A percentile compares a stretch with the other conserved stretches of the same genome.
phyloP scores from a whole-genome alignment of 1,140 invertebrate genomes.

The Helicoverpa armigera region DNA sequence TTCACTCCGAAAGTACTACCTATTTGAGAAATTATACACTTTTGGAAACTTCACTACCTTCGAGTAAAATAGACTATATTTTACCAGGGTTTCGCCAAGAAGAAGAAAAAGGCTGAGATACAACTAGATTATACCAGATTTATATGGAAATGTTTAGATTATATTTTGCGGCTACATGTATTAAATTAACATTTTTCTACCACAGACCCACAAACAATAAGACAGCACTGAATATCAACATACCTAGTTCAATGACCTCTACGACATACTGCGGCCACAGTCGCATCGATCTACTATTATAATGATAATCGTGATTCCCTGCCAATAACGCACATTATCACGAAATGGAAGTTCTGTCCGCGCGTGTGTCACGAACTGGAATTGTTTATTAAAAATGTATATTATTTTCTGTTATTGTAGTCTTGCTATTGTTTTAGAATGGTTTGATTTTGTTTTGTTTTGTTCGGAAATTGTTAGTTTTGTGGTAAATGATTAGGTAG shows the following conservation, averaged over 20 bases:
- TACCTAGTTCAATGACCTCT: conserved; percentile 16
- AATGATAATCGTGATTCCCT: conserved; percentile 42
- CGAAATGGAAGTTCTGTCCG: conserved; percentile 21
- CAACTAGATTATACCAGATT: no score
- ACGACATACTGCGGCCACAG: conserved; percentile 7
- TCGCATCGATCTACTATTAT: conserved; percentile 29
- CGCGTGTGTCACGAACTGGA: conserved; percentile 49
- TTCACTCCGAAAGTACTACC: no score
- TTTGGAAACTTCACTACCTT: no score
- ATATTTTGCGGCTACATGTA: background rate
- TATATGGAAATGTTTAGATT: no score
- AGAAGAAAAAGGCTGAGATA: no score
- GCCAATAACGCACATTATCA: conserved; percentile 40
- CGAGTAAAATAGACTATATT: no score
- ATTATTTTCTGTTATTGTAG: conserved; percentile 6
- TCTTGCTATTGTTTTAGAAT: background rate
- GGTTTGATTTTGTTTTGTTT: background rate
- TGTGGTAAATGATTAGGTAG: no score
- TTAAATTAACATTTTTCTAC: background rate
- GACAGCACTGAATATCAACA: conserved; percentile 10
- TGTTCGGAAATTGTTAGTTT: background rate
- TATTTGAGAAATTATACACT: no score
- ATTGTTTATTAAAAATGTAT: conserved; percentile 2
- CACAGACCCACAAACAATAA: conserved; percentile 21
- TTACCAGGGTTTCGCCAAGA: no score